Base-by-base conservation (phyloP, 2,888 invertebrate genomes). In the Nephrotoma flavescens region DNA sequence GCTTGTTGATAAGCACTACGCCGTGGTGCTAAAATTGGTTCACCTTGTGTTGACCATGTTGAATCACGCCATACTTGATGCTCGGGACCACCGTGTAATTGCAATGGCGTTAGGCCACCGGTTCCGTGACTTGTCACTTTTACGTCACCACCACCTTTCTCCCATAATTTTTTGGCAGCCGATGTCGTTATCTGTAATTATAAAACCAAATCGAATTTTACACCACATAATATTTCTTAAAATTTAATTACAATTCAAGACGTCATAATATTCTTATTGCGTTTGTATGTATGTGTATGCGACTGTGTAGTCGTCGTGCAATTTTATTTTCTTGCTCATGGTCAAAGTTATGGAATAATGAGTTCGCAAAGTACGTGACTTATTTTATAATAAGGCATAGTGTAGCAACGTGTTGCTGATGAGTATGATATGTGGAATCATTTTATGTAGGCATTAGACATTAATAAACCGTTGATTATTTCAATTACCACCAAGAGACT, bases 161-260 rank as follows among this genome's bases (percentile, higher is more conserved):
- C 96, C 97, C 97, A 97, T 92, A 97, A 92, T 92, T 97, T 97
- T 93, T 97, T 97, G 92, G 97, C 96, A 92, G 97, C 96, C 92
- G 97, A 96, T 91, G 97, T 96, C 92, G 97, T 96, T 93, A 97
- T 97, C 97, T 97, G 93, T 87, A 93, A 93, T 88, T 89, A 89
- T 87, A 90, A 88, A 89, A 87, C 2, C 1, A 88, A 87, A 89
- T 12, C 3, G 9, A 57, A 71, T 31, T 71, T 71, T 31, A n/a
- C n/a, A n/a, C 52, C 12, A 15, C 71, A 31, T 0, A 52, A 86
- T 83, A 57, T 85, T 47, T 85, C 9, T 85, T 86, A 15, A 57
- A 44, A n/a, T 42, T 0, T 12, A 85, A 85, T 47, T 42, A 85
- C 44, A 44, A 85, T 42, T 42, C 19, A 85, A 85, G 44, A 19